Conservation (phyloP, 2,113 vertebrate species). For the Plecotus auritus region DNA sequence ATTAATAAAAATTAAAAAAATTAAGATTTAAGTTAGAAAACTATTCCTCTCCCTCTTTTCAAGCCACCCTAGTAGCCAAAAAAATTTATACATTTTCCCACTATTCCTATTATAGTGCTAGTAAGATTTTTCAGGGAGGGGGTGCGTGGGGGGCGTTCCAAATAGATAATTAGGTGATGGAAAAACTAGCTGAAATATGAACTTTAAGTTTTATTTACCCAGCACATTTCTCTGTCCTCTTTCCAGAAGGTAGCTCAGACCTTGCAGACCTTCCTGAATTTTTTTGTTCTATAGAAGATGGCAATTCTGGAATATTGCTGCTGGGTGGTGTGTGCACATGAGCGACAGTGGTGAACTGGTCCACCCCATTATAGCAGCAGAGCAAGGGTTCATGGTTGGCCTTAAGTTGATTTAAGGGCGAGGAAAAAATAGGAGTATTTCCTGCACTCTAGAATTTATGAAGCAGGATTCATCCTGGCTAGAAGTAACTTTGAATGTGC, state of each 20-base stretch:
- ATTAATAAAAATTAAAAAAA: no score
- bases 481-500: not conserved
- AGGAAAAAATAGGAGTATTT: not conserved
- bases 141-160: not conserved
- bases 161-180: not conserved
- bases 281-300: not conserved
- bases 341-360: fast-evolving
- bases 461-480: not conserved
- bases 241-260: not conserved
- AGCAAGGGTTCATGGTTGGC: not conserved
- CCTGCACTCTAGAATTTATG: not conserved
- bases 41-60: not conserved
- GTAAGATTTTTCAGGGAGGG: not conserved
- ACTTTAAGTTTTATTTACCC: no score
- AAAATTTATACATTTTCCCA: not conserved
- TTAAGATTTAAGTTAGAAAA: not conserved
- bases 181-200: not conserved
- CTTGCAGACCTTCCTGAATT: not conserved
- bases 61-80: not conserved
- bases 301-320: not conserved
- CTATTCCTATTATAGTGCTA: not conserved
- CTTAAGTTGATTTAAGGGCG: not conserved
- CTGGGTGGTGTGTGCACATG: not conserved
- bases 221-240: not conserved
- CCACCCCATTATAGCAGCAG: fast-evolving